Evolutionary conservation across 2,888 invertebrate species (phyloP), one percentile per base, ranked within the genome.

Genomic region (Hyles lineata): DNA sequence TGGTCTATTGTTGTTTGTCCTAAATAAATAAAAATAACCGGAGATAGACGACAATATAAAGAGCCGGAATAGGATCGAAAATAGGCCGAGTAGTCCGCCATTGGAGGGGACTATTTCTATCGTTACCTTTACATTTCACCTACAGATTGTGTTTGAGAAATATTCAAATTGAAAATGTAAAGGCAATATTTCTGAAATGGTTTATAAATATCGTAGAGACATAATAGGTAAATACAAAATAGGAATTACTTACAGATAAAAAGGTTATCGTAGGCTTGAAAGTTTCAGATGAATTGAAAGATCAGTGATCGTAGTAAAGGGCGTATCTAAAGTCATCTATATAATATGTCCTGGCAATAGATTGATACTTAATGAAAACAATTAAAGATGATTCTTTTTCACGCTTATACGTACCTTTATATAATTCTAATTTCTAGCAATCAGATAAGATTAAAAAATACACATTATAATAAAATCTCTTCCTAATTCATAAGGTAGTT

Each of bases 1-100:
- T 55, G 55, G 55, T n/a, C 55, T 55, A 55, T 55, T 55, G 55
- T 55, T 55, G n/a, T 55, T n/a, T n/a, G 55, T 55, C 55, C 55
- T 55, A 55, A 55, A 55, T 55, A 55, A 55, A 55, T 55, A 55
- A n/a, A 55, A 55, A 55, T 55, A 55, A n/a, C 55, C 55, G 55
- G 55, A 19, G 55, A 55, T n/a, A 55, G n/a, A n/a, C 55, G 55
- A 55, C 55, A n/a, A n/a, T n/a, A 55, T n/a, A 19, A 55, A 55
- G 55, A 55, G 19, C 55, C 55, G 19, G 55, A 55, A 55, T 55
- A n/a, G 19, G n/a, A 55, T 55, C 55, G n/a, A n/a, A 55, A 55
- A 55, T 55, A 55, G 55, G 55, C 55, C 55, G n/a, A 55, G 55
- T 55, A n/a, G 55, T 55, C 55, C 55, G 19, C n/a, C 17, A n/a